A percentile compares a stretch with the other conserved stretches of the same genome.
Conservation (phyloP, 1,140 invertebrate species). For the Bombyx mandarina region DNA sequence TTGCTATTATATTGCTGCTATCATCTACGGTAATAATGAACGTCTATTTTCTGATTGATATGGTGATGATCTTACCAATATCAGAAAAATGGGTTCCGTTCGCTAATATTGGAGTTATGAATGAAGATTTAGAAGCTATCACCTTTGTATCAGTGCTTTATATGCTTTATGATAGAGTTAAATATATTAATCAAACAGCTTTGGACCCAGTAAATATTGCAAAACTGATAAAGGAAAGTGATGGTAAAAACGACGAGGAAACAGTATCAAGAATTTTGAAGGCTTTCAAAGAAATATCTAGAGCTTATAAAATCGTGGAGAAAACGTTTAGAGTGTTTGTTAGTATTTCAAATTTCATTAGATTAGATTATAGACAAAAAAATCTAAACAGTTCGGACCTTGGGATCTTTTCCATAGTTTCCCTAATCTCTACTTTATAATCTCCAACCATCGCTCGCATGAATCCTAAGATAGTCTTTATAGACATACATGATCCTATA, state of each 20-base stretch:
- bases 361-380: too few relatives aligned
- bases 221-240: too few relatives aligned
- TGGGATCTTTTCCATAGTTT: too few relatives aligned
- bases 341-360: background rate
- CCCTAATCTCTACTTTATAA: too few relatives aligned
- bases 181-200: slow-evolving; percentile 1
- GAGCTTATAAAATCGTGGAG: background rate
- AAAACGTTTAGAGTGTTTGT: slow-evolving; percentile 2
- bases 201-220: too few relatives aligned
- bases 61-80: background rate
- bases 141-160: background rate
- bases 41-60: background rate
- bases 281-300: background rate
- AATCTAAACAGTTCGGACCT: too few relatives aligned
- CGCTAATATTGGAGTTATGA: background rate
- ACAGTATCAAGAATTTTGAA: slow-evolving; percentile 1
- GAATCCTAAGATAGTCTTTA: too few relatives aligned
- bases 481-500: too few relatives aligned
- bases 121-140: slow-evolving; percentile 2
- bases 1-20: background rate
- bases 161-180: background rate
- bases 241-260: too few relatives aligned
- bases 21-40: background rate
- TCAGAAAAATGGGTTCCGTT: background rate
- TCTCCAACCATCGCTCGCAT: too few relatives aligned